Base-by-base conservation (phyloP, 2,797 vertebrate species). In the Sebastes goodei region DNA sequence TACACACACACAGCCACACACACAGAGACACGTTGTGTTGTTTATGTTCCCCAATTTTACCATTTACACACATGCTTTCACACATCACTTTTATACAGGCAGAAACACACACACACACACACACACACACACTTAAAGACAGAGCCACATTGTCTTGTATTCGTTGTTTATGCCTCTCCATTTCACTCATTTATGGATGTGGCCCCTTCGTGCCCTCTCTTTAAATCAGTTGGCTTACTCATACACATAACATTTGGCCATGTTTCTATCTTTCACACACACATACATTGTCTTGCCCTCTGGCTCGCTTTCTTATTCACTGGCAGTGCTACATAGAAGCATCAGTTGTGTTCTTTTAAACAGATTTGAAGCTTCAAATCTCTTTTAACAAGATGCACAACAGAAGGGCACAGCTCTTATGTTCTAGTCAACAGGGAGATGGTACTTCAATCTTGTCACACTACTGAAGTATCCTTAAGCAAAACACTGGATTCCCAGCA, bases 101-200 rank as follows among this genome's bases (percentile, higher is more conserved):
- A 57, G 5, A 61, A 10, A 72, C 52, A 63, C 55, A 64, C 61
- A 59, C 62, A 64, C 61, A 63, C 55, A 64, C 61, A 59, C 62
- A 64, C 61, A 81, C 62, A 67, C 10, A 66, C 61, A 56, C 67
- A 64, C 7, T 61, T 2, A 67, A 8, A 87, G 5, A 90, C 88
- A 85, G 3, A 85, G 86, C 56, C 66, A 49, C 21, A 35, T 83
- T 89, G 89, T 90, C 86, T 88, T 87, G 72, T 35, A 56, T 85
- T 89, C 74, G 82, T 85, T 89, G 89, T 93, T 89, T 91, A 91
- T 86, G 79, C 60, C 57, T 88, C 86, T 92, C 88, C 62, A 81
- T 92, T 92, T 86, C 81, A 77, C 86, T 89, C 86, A 76, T 93
- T 92, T 89, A 92, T 93, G 82, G 78, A 89, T 9, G 79, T 86